phyloP scores from a whole-genome alignment of 2,888 invertebrate genomes.

The Melipona beecheii region DNA sequence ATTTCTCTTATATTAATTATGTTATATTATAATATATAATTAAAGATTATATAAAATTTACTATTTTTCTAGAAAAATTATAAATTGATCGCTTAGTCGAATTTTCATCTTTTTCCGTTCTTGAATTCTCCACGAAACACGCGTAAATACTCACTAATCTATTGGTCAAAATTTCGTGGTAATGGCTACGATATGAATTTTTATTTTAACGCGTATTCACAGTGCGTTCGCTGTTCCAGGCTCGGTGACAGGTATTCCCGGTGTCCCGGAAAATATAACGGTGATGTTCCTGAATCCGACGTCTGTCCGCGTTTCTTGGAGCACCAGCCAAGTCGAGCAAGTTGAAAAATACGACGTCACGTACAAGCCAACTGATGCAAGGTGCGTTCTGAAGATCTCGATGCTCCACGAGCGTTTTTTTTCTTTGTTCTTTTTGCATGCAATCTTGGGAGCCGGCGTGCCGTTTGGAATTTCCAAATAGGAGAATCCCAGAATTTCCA shows the following conservation, averaged over 20 bases:
- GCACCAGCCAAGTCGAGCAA: conserved; percentile 90
- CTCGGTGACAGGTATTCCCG: conserved; percentile 90
- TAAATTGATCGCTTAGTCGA: too few species aligned
- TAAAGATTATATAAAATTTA: too few species aligned
- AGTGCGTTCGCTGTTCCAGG: conserved; percentile 85
- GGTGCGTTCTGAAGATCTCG: conserved; percentile 87
- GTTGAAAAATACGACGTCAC: conserved; percentile 96
- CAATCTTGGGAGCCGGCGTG: not conserved
- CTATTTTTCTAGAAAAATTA: too few species aligned
- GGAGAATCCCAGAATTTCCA: not conserved
- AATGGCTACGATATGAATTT: too few species aligned
- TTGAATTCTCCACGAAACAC: too few species aligned
- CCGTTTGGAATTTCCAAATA: not conserved
- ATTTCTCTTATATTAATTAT: too few species aligned
- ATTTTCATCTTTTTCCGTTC: too few species aligned
- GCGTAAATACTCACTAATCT: too few species aligned
- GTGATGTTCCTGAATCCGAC: conserved; percentile 94
- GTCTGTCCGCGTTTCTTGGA: conserved; percentile 94
- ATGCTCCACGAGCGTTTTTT: not conserved
- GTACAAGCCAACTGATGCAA: conserved; percentile 95
- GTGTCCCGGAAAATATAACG: conserved; percentile 94
- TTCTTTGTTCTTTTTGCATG: not conserved
- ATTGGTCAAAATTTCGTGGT: too few species aligned
- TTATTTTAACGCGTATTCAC: not conserved
- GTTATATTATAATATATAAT: too few species aligned